Percentiles rank a stretch among this genome's conserved stretches.
phyloP scores from a whole-genome alignment of 2,113 vertebrate genomes.

The Rhinogobius similis region DNA sequence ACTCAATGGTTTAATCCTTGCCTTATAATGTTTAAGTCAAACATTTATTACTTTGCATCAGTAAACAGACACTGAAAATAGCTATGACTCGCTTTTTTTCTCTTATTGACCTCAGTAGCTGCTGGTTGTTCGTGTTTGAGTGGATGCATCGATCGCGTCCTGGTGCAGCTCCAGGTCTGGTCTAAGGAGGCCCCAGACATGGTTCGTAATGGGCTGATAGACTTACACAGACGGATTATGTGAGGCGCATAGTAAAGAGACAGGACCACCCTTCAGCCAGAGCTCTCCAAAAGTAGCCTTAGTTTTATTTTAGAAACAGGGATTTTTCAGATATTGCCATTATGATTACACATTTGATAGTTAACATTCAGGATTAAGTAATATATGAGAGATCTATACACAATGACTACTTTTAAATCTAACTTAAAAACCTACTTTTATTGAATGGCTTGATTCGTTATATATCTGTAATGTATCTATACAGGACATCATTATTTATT shows the following conservation, averaged over 20 bases:
- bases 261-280: not conserved
- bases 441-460: too few relatives aligned
- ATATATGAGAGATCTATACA: too few relatives aligned
- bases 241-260: conserved; percentile 36
- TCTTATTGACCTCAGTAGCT: not conserved
- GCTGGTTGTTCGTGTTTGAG: conserved; percentile 52
- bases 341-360: not conserved
- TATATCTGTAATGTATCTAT: too few relatives aligned
- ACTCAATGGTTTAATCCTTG: too few relatives aligned
- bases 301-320: not conserved
- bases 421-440: too few relatives aligned
- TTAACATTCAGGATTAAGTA: not conserved
- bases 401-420: too few relatives aligned
- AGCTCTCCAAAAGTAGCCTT: not conserved
- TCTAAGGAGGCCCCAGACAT: conserved; percentile 43
- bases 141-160: conserved; percentile 55
- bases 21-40: too few relatives aligned
- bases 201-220: conserved; percentile 37
- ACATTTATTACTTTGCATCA: not conserved
- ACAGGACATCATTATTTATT: too few relatives aligned
- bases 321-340: not conserved
- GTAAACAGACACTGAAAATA: not conserved
- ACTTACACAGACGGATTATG: conserved; percentile 24
- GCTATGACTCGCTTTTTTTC: not conserved
- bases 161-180: conserved; percentile 31